These are phyloP conservation scores for Reticulitermes lucifugus DNA, from an alignment of 2,888 invertebrate species.

Conservation along the genomic window DNA sequence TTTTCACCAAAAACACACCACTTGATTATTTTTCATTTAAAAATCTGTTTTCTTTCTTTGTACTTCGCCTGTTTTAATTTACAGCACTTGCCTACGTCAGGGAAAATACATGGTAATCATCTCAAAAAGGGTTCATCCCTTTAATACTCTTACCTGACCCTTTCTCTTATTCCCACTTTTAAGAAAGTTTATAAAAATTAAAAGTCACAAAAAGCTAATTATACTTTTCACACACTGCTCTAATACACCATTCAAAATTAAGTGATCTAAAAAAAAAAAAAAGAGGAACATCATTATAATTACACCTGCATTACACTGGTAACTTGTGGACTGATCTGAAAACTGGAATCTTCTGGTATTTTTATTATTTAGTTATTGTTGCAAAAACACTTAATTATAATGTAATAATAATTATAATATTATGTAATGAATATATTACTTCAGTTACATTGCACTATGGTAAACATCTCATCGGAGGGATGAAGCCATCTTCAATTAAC, in stretches of 20 bases:
- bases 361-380: constrained; percentile 22
- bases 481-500: constrained; percentile 43
- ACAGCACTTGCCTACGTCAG: constrained; percentile 28
- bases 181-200: constrained; percentile 28
- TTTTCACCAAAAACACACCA: constrained; percentile 43
- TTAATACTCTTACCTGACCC: constrained; percentile 26
- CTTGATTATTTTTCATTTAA: constrained; percentile 31
- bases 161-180: constrained; percentile 30
- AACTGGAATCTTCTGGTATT: constrained; percentile 31
- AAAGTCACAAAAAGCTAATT: constrained; percentile 37
- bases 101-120: constrained; percentile 27
- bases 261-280: constrained; percentile 25
- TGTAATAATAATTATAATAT: constrained; percentile 40
- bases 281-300: constrained; percentile 53
- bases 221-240: constrained; percentile 43
- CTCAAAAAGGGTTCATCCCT: constrained; percentile 52
- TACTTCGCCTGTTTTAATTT: constrained; percentile 37
- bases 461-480: constrained; percentile 42
- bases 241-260: constrained; percentile 38
- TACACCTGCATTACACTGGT: constrained; percentile 51
- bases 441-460: constrained; percentile 46
- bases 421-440: constrained; percentile 45
- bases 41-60: constrained; percentile 43
- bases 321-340: constrained; percentile 49
- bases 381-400: constrained; percentile 41